Evolutionary conservation across 2,888 invertebrate species (phyloP).

Genomic region (Acleris cristana): DNA sequence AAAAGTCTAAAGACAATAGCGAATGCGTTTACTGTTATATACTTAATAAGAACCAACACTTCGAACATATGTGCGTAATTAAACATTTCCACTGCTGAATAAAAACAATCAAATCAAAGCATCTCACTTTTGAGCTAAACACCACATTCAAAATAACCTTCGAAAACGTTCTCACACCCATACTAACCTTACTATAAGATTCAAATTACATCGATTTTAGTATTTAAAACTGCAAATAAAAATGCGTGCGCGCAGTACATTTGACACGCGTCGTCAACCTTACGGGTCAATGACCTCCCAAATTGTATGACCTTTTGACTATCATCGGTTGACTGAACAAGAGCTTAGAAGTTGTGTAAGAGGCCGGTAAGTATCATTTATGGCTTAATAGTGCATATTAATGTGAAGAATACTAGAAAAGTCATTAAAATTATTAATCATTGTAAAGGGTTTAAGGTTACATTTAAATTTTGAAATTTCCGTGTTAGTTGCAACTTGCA

Average conservation of each 20-base stretch:
- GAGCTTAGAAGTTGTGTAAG: constrained; percentile 19
- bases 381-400: too few species aligned
- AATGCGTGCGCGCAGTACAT: constrained; percentile 49
- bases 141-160: constrained; percentile 30
- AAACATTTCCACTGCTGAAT: constrained; percentile 75
- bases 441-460: too few species aligned
- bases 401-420: too few species aligned
- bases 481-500: too few species aligned
- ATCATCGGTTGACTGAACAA: constrained; percentile 29
- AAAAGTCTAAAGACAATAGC: neutral
- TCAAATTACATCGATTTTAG: constrained; percentile 36
- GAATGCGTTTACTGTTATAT: neutral
- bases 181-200: constrained; percentile 41
- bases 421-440: too few species aligned
- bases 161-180: constrained; percentile 13
- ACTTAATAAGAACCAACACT: constrained; percentile 19
- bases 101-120: constrained; percentile 75
- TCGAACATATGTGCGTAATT: constrained; percentile 57
- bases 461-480: too few species aligned
- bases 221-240: constrained; percentile 39
- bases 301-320: constrained; percentile 41
- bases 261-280: constrained; percentile 66
- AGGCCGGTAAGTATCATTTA: constrained; percentile 6
- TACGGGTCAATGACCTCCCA: constrained; percentile 53
- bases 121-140: constrained; percentile 58